Conservation (phyloP, 2,113 vertebrate genomes). For the Scopus umbretta region DNA sequence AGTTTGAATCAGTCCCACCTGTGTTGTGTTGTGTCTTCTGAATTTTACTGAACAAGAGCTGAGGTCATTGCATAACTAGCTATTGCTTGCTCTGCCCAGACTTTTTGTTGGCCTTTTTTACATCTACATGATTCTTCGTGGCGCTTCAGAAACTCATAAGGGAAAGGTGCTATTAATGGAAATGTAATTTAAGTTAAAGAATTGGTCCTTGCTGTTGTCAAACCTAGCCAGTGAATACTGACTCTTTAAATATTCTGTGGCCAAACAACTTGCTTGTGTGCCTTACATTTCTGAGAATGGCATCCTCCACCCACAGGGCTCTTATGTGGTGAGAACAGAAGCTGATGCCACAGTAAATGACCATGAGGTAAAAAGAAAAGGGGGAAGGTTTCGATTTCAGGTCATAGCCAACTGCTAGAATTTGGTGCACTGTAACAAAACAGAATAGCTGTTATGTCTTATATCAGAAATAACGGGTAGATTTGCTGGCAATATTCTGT, state of each 20-base stretch:
- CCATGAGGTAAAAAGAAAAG: background rate
- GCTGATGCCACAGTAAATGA: background rate
- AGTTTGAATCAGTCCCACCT: background rate
- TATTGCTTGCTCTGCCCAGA: background rate
- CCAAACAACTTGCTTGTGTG: background rate
- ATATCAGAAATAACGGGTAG: background rate
- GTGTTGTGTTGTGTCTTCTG: background rate
- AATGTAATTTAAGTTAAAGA: background rate
- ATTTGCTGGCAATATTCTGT: background rate
- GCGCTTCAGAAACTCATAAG: background rate
- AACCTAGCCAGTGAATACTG: background rate
- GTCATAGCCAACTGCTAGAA: background rate
- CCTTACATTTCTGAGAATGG: background rate
- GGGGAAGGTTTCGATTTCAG: background rate
- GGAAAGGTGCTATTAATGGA: background rate
- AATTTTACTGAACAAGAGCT: background rate
- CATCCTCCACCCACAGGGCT: background rate
- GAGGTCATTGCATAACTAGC: background rate
- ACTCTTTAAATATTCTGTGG: background rate
- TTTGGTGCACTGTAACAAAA: background rate
- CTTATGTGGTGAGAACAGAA: background rate
- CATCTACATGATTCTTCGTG: background rate
- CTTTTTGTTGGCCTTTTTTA: background rate
- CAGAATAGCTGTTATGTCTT: background rate
- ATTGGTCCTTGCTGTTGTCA: background rate